Evolutionary conservation across 2,888 invertebrate genomes (phyloP), one percentile per base, ranked within the genome.

Genomic region (Scrobipalpa costella): DNA sequence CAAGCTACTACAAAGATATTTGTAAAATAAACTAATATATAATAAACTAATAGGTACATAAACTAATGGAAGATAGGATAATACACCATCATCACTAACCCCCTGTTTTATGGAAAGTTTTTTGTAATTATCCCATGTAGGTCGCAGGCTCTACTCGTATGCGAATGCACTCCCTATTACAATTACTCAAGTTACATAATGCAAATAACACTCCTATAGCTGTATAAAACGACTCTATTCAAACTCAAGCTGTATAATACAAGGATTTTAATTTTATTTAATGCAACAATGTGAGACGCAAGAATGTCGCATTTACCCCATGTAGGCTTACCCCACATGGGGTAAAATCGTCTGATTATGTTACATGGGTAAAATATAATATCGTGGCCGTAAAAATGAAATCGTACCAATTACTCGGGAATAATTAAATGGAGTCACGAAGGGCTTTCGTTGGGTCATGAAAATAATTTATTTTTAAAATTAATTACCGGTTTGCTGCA

Each of bases 391-490:
- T 27, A 15, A 34, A 27, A 55, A 17, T 55, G 27, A 55, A 55
- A 33, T 34, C 55, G 15, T 55, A 34, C 34, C 55, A 55, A 55
- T 55, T 55, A 55, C 34, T 55, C 17, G 34, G 69, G 63, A 69
- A 62, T 74, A 72, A 78, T 78, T 78, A 71, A 73, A 71, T 68
- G 47, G 38, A 50, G 62, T 65, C 74, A 76, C 76, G 74, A 66
- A 63, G 71, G 60, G 66, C 67, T 67, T 67, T 40, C 17, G 58
- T 36, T 58, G 11, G 38, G 17, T 58, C 17, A 17, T 38, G 7
- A 19, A 27, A 27, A 27, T 27, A 27, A 40, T 38, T 40, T 13
- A 21, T 19, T 36, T 58, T 58, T 57, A 1, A 38, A 57, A 36
- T 19, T 11, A 55, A 13, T 55, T 33, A 27, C 21, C 9, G 1